phyloP scores from a whole-genome alignment of 2,797 vertebrate genomes.

The Protosalanx chinensis region DNA sequence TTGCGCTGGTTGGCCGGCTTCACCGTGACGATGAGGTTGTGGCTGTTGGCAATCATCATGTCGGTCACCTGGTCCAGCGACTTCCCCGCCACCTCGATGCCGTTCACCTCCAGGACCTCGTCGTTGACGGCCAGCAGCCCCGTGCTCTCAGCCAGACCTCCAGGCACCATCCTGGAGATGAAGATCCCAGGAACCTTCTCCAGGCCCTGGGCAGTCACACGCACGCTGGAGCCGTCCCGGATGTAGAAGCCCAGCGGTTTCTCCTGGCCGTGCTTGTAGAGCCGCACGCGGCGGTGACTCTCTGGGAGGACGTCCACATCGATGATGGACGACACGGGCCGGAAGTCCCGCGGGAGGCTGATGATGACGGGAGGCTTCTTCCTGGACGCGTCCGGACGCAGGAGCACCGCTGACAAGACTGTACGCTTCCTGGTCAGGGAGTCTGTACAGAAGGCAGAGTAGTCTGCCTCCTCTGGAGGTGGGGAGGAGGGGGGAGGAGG shows the following conservation, averaged over 20 bases:
- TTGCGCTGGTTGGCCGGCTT: conserved; percentile 97
- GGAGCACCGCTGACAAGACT: conserved; percentile 83
- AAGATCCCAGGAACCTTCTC: conserved; percentile 97
- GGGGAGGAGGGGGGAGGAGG: conserved; percentile 35
- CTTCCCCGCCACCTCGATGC: conserved; percentile 93
- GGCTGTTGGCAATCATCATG: conserved; percentile 99
- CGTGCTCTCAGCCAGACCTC: conserved; percentile 93
- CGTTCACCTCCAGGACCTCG: conserved; percentile 95
- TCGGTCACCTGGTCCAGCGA: conserved; percentile 97
- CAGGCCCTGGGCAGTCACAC: conserved; percentile 88
- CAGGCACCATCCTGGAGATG: conserved; percentile 92
- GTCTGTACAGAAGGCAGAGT: conserved; percentile 87
- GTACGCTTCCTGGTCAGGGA: conserved; percentile 89
- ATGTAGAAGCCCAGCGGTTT: conserved; percentile 97
- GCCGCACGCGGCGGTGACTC: conserved; percentile 89
- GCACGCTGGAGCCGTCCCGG: conserved; percentile 90
- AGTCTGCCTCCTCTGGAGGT: conserved; percentile 91
- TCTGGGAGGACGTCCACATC: conserved; percentile 96
- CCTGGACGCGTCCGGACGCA: conserved; percentile 83
- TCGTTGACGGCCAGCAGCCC: conserved; percentile 94
- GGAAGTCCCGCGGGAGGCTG: conserved; percentile 92
- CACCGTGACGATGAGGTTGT: conserved; percentile 96
- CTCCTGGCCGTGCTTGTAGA: conserved; percentile 95
- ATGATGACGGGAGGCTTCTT: conserved; percentile 92
- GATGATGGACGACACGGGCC: conserved; percentile 95